A percentile compares a stretch with the other conserved stretches of the same genome.
Conservation (phyloP, 1,140 invertebrate genomes). For the Drosophila orosa region DNA sequence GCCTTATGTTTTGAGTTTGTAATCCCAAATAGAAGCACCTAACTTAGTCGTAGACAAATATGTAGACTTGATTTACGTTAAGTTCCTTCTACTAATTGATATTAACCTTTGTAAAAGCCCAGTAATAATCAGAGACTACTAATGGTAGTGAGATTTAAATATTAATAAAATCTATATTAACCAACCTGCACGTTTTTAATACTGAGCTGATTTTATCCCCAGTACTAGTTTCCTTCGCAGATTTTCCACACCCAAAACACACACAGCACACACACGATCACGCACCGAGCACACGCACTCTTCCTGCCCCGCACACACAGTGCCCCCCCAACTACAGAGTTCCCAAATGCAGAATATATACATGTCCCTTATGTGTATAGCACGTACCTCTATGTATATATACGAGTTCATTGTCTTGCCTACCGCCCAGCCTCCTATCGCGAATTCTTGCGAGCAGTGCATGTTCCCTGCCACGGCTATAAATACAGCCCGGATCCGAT, state of each 20-base stretch:
- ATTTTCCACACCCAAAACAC: constrained; percentile 27
- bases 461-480: constrained; percentile 53
- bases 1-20: constrained; percentile 48
- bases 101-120: constrained; percentile 55
- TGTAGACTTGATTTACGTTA: constrained; percentile 40
- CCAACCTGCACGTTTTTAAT: constrained; percentile 75
- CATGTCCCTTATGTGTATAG: constrained; percentile 51
- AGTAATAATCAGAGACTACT: constrained; percentile 47
- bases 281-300: constrained; percentile 37
- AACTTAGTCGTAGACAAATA: constrained; percentile 37
- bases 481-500: constrained; percentile 55
- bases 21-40: constrained; percentile 20
- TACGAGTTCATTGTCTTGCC: constrained; percentile 76
- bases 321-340: constrained; percentile 39
- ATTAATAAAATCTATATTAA: constrained; percentile 71
- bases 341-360: constrained; percentile 59
- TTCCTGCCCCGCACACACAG: constrained; percentile 39
- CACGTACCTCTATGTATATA: constrained; percentile 34
- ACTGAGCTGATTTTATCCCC: constrained; percentile 47
- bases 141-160: constrained; percentile 31
- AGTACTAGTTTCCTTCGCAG: constrained; percentile 58
- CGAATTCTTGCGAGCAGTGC: constrained; percentile 37
- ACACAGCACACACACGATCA: constrained; percentile 35
- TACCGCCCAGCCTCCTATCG: constrained; percentile 54
- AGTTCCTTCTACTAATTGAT: constrained; percentile 49